Base-by-base conservation (phyloP, 2,888 invertebrate genomes). In the Athetis lepigone region DNA sequence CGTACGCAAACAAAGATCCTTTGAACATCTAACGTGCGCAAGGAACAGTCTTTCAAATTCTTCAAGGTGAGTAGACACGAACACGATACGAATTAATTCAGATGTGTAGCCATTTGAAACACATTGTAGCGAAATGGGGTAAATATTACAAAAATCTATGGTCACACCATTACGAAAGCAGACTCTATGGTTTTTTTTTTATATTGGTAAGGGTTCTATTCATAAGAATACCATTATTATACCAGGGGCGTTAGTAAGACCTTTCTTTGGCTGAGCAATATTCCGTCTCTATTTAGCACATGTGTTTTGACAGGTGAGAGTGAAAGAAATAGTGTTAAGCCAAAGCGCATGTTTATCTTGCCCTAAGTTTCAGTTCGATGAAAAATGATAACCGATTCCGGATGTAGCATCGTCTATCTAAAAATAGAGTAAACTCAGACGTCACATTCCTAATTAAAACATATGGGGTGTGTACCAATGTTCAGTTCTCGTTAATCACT, bases 1-100 rank as follows among this genome's bases (percentile, higher is more conserved):
- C 33, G n/a, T 33, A 47, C 33, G 40, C 11, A 8, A 37, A 19
- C 18, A 45, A 57, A 21, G 58, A 69, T 46, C 64, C 60, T 69
- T 69, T 40, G 40, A 46, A 27, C 39, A 36, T 23, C 25, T 47
- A 50, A 66, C 19, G 36, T 42, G 51, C 21, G 43, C 23, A 25
- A 11, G 33, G 42, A 43, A 29, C n/a, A 13, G 16, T 18, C 5
- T 67, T 43, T 45, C 25, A 49, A 57, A 72, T 57, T 49, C 42
- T 18, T 72, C 47, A 69, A 55, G 57, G 16, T 25, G 7, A n/a
- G 46, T 21, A 21, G 1, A 27, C 45, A 59, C 7, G 11, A 52
- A 21, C 21, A n/a, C 13, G 33, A 13, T 33, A 13, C 29, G 29
- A 29, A 29, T 29, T 29, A 11, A 29, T 11, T 29, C 9, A 9